These are phyloP conservation scores for Numenius arquata DNA, from an alignment of 2,113 vertebrate genomes.

Conservation along the genomic window DNA sequence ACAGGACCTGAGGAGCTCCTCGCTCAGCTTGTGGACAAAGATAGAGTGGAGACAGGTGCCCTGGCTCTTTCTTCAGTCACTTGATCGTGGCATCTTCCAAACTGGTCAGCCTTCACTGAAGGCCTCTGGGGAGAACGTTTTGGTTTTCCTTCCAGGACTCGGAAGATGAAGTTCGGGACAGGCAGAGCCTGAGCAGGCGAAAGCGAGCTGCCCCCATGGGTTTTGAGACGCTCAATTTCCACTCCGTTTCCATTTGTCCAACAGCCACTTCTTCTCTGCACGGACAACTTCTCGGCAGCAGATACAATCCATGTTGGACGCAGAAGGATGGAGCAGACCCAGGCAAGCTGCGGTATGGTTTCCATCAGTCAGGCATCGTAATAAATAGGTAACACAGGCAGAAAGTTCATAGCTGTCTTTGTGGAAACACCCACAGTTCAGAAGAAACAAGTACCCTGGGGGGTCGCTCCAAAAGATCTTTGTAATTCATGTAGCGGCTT, in stretches of 20 bases:
- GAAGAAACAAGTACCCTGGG: background rate
- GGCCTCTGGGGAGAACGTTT: background rate
- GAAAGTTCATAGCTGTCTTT: background rate
- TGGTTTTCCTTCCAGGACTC: background rate
- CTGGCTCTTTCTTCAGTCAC: background rate
- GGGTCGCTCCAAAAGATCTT: background rate
- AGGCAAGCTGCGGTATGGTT: background rate
- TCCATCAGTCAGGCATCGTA: background rate
- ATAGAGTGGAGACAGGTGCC: background rate
- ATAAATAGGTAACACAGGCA: accelerated
- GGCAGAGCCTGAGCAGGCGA: background rate
- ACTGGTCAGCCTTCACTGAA: background rate
- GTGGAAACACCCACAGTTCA: background rate
- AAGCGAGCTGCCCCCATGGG: background rate
- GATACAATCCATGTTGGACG: accelerated
- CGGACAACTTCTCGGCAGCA: background rate
- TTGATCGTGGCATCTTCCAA: background rate
- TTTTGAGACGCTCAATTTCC: background rate
- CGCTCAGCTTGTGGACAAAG: background rate
- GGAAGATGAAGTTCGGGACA: background rate
- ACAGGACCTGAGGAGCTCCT: background rate
- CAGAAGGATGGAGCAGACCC: background rate
- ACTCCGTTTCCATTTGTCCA: background rate
- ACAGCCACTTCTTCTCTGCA: background rate
- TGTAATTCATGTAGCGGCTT: accelerated